Conservation (phyloP, 2,888 invertebrate genomes). For the Piscicola geometra region DNA sequence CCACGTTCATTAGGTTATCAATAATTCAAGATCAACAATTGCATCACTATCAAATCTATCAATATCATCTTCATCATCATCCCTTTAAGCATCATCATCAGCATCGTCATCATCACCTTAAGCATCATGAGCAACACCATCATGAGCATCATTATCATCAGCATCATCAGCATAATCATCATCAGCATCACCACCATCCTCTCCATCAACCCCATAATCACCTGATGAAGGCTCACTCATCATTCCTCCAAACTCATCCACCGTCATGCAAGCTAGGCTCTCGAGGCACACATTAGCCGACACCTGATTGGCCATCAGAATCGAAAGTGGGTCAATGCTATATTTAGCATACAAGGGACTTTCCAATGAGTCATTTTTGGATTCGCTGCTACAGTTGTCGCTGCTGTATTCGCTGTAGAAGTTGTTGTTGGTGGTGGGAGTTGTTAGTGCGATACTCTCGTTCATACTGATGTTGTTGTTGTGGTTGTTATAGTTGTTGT, state of each 20-base stretch:
- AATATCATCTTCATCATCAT: too few relatives aligned
- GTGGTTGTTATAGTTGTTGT: neutral
- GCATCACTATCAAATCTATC: too few relatives aligned
- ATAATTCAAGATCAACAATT: too few relatives aligned
- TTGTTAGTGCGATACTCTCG: neutral
- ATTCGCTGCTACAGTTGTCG: neutral
- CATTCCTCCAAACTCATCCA: conserved; percentile 24
- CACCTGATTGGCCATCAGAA: conserved; percentile 6
- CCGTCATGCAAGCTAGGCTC: conserved; percentile 5
- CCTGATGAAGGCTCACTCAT: neutral
- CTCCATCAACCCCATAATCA: neutral
- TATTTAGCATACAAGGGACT: conserved; percentile 7
- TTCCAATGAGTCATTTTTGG: neutral
- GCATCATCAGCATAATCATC: neutral
- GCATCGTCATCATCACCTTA: neutral
- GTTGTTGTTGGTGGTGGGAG: too few relatives aligned
- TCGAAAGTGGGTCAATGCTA: conserved; percentile 8
- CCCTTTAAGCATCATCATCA: too few relatives aligned
- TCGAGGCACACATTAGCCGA: conserved; percentile 19
- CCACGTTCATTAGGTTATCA: too few relatives aligned
- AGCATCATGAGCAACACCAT: too few relatives aligned
- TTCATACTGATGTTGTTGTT: neutral
- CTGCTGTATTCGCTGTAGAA: neutral
- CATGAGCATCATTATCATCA: neutral
- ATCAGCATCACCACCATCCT: conserved; percentile 5